Evolutionary conservation across 2,888 invertebrate genomes (phyloP), one percentile per base, ranked within the genome.

Genomic region (Phymatocera aterrima): DNA sequence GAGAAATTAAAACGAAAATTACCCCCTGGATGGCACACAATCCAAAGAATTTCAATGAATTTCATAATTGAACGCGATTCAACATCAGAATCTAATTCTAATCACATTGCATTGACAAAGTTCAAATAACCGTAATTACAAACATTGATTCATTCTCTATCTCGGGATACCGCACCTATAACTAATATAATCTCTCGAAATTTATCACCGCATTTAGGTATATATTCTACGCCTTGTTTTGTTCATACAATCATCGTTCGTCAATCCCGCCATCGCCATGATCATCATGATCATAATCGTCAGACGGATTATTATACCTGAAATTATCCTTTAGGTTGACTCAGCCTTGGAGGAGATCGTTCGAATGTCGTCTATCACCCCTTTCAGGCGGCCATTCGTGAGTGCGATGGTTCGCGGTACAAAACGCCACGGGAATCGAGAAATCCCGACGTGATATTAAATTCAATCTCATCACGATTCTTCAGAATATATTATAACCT

Each of bases 381-480:
- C 21, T 54, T 8, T 15, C 12, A 12, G 46, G n/a, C 3, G 46
- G 15, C n/a, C 40, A 46, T 12, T 15, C n/a, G 3, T 3, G 24
- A 24, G 5, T 15, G 1, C 28, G 28, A 8, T 5, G 8, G 3
- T 28, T 2, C 24, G n/a, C n/a, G n/a, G n/a, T n/a, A n/a, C n/a
- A n/a, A 37, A 37, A 3, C 34, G 70, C 34, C 24, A 21, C n/a
- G 51, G 28, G 40, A 37, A 57, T 57, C 24, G 75, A n/a, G 57
- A 57, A 75, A 54, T 75, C n/a, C 40, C 31, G 28, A 75, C 37
- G 57, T n/a, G 57, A 75, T 75, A 75, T 75, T 54, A 75, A 75
- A 75, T 75, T 40, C 75, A 57, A 75, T 75, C 43, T 57, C 43
- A 34, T 70, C 12, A 28, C 72, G 15, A 21, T 10, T 54, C 37